Evolutionary conservation across 2,797 vertebrate species (phyloP), one percentile per base, ranked within the genome.

Genomic region (Pempheris klunzingeri): DNA sequence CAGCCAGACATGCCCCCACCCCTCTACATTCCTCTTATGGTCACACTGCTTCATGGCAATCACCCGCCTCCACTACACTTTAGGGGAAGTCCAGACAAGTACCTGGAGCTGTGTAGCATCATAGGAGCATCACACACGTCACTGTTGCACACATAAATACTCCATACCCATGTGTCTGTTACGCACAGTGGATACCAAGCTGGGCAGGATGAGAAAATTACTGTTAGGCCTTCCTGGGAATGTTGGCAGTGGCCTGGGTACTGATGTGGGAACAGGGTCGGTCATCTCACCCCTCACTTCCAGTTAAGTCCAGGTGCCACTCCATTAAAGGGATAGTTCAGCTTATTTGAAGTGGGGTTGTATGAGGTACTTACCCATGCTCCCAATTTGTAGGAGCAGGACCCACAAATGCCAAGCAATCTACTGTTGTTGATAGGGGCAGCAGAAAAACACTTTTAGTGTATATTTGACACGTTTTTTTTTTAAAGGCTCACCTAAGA

Each of bases 11-110:
- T 69, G 39, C 63, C 61, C 60, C 68, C 71, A 28, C 69, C 80
- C 57, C 74, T 63, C 57, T 30, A 10, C 82, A 85, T 89, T 88
- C 89, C 87, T 91, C 65, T 82, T 76, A 73, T 77, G 78, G 81
- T 78, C 82, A 72, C 46, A 12, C 17, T 1, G 39, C 72, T 74
- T 71, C 47, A 38, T 54, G 63, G 63, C 52, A 79, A 36, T 49
- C 73, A 12, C 28, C 53, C 36, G 41, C 17, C 4, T 32, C 10
- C 8, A n/a, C 28, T 38, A 1, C 55, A 26, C 55, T 47, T 65
- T 18, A 61, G 70, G 53, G 60, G 54, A 74, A 82, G 63, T 79
- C 83, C 79, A 52, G 34, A 74, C 68, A 52, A 58, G 67, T 52
- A 57, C 41, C 49, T 49, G 39, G 32, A 66, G 11, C 77, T 67